Evolutionary conservation across 2,888 invertebrate species (phyloP).

Genomic region (Amiota minor): DNA sequence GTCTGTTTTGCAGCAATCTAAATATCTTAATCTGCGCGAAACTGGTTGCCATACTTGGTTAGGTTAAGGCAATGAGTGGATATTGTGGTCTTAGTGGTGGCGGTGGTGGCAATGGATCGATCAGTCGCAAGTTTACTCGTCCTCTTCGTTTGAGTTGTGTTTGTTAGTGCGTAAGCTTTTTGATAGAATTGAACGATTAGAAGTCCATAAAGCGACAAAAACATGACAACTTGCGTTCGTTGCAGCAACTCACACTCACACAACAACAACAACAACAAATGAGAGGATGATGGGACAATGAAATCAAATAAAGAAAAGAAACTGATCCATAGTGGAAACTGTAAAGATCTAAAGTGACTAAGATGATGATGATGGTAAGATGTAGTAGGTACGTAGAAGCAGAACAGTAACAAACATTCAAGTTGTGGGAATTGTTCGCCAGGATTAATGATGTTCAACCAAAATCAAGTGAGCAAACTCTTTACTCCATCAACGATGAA

Average conservation of each 20-base stretch:
- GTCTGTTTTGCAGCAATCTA: conserved; percentile 61
- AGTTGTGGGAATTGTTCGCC: conserved; percentile 37
- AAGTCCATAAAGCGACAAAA: conserved; percentile 74
- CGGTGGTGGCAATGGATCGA: background rate
- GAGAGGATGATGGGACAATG: too few species aligned
- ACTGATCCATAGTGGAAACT: background rate
- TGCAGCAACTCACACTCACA: conserved; percentile 34
- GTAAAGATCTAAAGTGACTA: background rate
- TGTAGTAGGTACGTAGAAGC: conserved; percentile 4
- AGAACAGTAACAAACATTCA: conserved; percentile 1
- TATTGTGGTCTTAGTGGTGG: too few species aligned
- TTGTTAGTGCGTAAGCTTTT: conserved; percentile 74
- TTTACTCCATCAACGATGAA: conserved; percentile 45
- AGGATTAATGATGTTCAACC: conserved; percentile 68
- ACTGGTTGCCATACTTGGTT: conserved; percentile 42
- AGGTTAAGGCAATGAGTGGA: too few species aligned
- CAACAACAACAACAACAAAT: too few species aligned
- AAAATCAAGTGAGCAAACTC: conserved; percentile 46
- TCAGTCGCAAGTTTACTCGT: background rate
- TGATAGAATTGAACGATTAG: conserved; percentile 74
- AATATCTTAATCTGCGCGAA: conserved; percentile 73
- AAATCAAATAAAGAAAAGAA: background rate
- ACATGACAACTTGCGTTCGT: conserved; percentile 72
- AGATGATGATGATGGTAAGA: background rate
- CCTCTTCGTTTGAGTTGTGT: conserved; percentile 52